phyloP scores from a whole-genome alignment of 2,888 invertebrate genomes.

The Troides oblongomaculatus region DNA sequence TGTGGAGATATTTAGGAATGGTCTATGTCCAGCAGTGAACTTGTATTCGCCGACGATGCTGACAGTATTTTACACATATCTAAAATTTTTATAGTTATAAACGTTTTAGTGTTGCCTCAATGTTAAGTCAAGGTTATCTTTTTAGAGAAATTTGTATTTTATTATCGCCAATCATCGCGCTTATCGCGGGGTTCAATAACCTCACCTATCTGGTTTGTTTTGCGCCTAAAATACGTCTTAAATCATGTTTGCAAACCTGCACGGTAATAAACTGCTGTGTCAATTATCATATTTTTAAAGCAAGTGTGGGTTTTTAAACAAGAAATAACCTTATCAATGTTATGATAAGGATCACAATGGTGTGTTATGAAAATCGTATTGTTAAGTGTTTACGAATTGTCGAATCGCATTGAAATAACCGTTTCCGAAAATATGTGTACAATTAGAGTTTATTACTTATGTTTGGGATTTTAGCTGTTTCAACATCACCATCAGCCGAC shows the following conservation, averaged over 20 bases:
- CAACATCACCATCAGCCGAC: too few relatives aligned
- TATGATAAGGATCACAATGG: constrained; percentile 26
- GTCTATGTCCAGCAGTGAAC: too few relatives aligned
- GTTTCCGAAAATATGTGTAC: constrained; percentile 1
- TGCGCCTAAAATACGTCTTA: constrained; percentile 35
- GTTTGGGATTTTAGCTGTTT: too few relatives aligned
- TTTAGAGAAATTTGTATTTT: background rate
- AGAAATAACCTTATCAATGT: constrained; percentile 21
- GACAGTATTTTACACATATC: too few relatives aligned
- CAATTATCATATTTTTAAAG: constrained; percentile 33
- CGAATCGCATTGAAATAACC: constrained; percentile 8
- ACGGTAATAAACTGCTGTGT: constrained; percentile 32
- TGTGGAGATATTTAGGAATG: too few relatives aligned
- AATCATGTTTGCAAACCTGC: constrained; percentile 33
- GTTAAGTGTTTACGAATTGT: constrained; percentile 27
- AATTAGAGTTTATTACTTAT: constrained; percentile 22
- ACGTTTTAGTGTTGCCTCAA: too few relatives aligned
- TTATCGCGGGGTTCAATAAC: constrained; percentile 37
- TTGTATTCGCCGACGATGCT: too few relatives aligned
- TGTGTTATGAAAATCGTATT: constrained; percentile 14
- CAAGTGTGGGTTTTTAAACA: constrained; percentile 24
- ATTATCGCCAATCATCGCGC: constrained; percentile 10
- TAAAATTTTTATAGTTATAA: too few relatives aligned
- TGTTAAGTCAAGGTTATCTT: background rate
- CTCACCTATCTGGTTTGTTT: constrained; percentile 38